A percentile compares a stretch with the other conserved stretches of the same genome.
Conservation (phyloP, 2,888 invertebrate species). For the Nasonia oneida region DNA sequence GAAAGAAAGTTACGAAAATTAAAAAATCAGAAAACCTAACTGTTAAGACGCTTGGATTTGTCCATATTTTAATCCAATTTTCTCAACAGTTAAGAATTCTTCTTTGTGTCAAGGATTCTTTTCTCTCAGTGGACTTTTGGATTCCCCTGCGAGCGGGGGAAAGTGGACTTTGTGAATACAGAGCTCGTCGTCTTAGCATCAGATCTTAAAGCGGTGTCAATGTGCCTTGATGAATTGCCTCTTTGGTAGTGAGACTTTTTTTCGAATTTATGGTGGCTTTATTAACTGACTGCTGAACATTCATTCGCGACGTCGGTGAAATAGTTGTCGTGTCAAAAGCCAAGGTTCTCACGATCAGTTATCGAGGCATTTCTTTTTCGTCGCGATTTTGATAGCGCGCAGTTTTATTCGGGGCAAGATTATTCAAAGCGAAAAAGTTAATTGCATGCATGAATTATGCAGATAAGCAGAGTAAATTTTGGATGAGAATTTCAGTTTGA, state of each 20-base stretch:
- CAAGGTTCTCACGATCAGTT: neutral
- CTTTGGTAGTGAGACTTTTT: neutral
- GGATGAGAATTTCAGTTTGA: neutral
- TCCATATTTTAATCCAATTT: too few species aligned
- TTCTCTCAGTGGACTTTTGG: conserved; percentile 8
- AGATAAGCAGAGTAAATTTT: conserved; percentile 25
- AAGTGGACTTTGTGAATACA: neutral
- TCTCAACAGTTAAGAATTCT: too few species aligned
- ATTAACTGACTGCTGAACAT: neutral
- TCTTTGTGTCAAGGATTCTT: too few species aligned
- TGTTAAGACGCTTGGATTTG: too few species aligned
- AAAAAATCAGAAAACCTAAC: too few species aligned
- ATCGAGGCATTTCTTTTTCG: neutral
- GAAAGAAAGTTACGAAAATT: too few species aligned
- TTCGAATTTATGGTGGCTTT: conserved; percentile 6
- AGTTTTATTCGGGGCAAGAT: neutral
- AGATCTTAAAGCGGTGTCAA: conserved; percentile 7
- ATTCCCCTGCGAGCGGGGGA: conserved; percentile 2
- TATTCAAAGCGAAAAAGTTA: neutral
- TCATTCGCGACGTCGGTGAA: neutral
- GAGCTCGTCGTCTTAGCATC: neutral
- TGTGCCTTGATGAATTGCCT: conserved; percentile 27
- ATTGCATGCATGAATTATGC: neutral
- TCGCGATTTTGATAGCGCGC: neutral
- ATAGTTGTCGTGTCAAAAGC: neutral